These are phyloP conservation scores for Macrotis lagotis DNA, from an alignment of 2,113 vertebrate genomes.

Conservation along the genomic window DNA sequence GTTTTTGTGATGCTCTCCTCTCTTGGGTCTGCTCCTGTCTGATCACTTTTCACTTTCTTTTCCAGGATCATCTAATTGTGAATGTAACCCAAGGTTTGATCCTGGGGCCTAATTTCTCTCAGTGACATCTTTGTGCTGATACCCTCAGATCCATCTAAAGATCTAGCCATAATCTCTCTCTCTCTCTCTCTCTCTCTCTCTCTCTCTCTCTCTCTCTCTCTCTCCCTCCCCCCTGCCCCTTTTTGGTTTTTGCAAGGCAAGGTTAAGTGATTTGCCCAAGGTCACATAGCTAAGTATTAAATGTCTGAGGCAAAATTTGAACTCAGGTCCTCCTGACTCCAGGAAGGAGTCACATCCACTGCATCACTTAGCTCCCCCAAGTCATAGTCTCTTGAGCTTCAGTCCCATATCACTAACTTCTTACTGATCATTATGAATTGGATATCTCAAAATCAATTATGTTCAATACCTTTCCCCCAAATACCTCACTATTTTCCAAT, in stretches of 20 bases:
- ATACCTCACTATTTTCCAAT: background rate
- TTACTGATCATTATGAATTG: background rate
- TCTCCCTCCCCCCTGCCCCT: too few relatives aligned
- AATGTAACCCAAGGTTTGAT: background rate
- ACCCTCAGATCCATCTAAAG: background rate
- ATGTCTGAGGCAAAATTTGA: too few relatives aligned
- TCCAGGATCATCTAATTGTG: background rate
- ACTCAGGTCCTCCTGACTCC: too few relatives aligned
- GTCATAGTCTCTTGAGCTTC: background rate
- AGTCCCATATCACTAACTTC: background rate
- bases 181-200: too few relatives aligned
- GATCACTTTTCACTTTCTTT: background rate
- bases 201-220: too few relatives aligned
- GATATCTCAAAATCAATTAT: background rate
- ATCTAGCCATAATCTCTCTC: background rate
- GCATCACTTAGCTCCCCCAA: too few relatives aligned
- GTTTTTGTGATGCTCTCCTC: background rate
- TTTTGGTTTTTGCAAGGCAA: too few relatives aligned
- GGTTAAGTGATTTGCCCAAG: too few relatives aligned
- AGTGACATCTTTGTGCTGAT: background rate
- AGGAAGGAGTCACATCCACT: too few relatives aligned
- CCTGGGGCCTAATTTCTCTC: background rate
- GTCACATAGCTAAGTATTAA: too few relatives aligned
- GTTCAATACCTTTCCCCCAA: background rate
- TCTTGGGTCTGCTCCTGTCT: background rate